These are phyloP conservation scores for Tachina fera DNA, from an alignment of 2,888 invertebrate genomes.

Conservation along the genomic window DNA sequence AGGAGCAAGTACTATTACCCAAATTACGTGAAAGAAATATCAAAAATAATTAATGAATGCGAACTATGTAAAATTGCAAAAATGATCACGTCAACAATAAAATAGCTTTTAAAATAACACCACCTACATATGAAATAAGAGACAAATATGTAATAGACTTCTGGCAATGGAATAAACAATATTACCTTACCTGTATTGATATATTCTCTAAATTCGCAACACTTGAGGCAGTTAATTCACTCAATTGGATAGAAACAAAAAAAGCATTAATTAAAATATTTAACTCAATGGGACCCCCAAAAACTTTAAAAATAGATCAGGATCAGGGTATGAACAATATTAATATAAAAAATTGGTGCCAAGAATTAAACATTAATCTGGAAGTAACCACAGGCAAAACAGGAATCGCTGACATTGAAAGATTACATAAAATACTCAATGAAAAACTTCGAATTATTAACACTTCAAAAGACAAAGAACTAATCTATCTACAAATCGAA, in stretches of 20 bases:
- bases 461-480: constrained; percentile 32
- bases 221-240: not conserved
- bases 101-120: constrained; percentile 66
- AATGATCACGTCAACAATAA: constrained; percentile 60
- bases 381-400: constrained; percentile 64
- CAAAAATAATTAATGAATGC: constrained; percentile 53
- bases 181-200: constrained; percentile 1
- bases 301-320: too few relatives aligned
- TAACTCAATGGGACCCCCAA: constrained; percentile 53
- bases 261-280: constrained; percentile 58
- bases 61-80: constrained; percentile 62
- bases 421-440: constrained; percentile 48
- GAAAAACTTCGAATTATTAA: constrained; percentile 34
- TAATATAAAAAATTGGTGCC: too few relatives aligned
- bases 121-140: constrained; percentile 31
- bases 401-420: constrained; percentile 59
- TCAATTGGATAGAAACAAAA: constrained; percentile 56
- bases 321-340: too few relatives aligned
- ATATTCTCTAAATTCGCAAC: not conserved
- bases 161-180: constrained; percentile 65
- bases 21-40: constrained; percentile 57
- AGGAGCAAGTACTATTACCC: constrained; percentile 50
- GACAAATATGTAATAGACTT: constrained; percentile 59
- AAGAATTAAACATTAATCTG: too few relatives aligned
- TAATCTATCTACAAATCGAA: constrained; percentile 23